These are phyloP conservation scores for Sardinella longiceps DNA, from an alignment of 2,797 vertebrate species.

Conservation along the genomic window DNA sequence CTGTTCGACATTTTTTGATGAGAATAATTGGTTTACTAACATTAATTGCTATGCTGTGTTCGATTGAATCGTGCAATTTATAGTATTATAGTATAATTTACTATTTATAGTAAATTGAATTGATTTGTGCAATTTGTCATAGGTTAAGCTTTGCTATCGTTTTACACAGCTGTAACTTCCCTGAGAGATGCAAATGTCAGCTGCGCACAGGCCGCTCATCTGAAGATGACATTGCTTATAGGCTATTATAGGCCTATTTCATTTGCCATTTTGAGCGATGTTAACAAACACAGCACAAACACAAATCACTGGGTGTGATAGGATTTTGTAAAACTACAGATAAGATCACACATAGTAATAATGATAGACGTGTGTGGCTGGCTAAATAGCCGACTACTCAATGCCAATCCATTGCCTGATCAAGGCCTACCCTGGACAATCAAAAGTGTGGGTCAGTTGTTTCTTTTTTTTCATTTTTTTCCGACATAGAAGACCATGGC, in stretches of 20 bases:
- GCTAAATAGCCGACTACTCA: background rate
- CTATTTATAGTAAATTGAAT: too few relatives aligned
- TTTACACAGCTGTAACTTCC: background rate
- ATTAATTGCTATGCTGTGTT: background rate
- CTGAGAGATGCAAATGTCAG: background rate
- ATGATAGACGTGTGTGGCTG: too few relatives aligned
- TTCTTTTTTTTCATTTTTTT: background rate
- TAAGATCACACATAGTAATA: too few relatives aligned
- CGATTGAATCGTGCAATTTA: background rate
- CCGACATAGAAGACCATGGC: constrained; percentile 72
- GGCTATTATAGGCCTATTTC: too few relatives aligned
- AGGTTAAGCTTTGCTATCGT: too few relatives aligned
- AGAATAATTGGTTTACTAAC: background rate
- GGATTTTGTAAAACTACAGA: too few relatives aligned
- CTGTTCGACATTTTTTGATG: background rate
- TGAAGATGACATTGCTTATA: background rate
- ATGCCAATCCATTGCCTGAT: background rate
- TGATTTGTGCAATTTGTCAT: background rate
- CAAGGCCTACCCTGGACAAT: background rate
- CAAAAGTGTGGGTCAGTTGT: background rate
- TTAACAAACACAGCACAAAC: too few relatives aligned
- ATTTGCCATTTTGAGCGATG: too few relatives aligned
- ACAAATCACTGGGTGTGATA: too few relatives aligned
- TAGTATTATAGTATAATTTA: too few relatives aligned
- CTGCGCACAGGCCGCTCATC: background rate